Percentiles rank a stretch among this genome's conserved stretches.
phyloP scores from a whole-genome alignment of 2,797 vertebrate genomes.

The Enteromius paludinosus region DNA sequence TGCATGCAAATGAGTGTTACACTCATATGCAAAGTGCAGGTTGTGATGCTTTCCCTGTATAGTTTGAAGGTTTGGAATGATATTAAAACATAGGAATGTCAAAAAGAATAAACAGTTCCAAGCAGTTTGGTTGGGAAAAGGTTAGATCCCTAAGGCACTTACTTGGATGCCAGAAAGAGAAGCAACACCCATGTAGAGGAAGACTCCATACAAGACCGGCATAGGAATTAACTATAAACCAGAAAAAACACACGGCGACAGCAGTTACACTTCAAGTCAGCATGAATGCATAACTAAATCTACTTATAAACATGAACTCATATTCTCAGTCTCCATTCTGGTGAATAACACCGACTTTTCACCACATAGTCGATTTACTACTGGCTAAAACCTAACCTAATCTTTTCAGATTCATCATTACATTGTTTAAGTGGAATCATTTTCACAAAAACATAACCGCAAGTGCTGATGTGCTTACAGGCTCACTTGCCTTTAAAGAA shows the following conservation, averaged over 20 bases:
- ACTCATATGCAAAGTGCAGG: not conserved
- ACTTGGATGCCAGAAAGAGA: slow-evolving; percentile 96
- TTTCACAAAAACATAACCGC: not conserved
- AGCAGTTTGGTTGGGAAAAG: not conserved
- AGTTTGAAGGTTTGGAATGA: slow-evolving; percentile 12
- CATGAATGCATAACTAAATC: not conserved
- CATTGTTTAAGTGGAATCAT: not conserved
- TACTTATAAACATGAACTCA: not conserved
- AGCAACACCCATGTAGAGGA: slow-evolving; percentile 96
- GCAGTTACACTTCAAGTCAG: not conserved
- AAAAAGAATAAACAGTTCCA: not conserved
- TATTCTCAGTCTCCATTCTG: slow-evolving; percentile 6
- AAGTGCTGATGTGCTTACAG: not conserved
- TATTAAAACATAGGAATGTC: slow-evolving; percentile 2
- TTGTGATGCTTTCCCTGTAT: slow-evolving; percentile 1
- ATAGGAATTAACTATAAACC: slow-evolving; percentile 88
- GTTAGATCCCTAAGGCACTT: slow-evolving; percentile 24
- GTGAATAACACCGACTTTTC: not conserved
- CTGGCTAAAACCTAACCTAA: not conserved
- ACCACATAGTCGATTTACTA: not conserved
- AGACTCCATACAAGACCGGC: slow-evolving; percentile 93
- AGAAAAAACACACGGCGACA: not conserved
- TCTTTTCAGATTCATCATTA: not conserved
- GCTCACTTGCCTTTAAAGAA: not conserved
- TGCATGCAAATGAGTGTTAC: slow-evolving; percentile 24